These are phyloP conservation scores for Enteromius thamalakanensis DNA, from an alignment of 2,797 vertebrate genomes.

Conservation along the genomic window DNA sequence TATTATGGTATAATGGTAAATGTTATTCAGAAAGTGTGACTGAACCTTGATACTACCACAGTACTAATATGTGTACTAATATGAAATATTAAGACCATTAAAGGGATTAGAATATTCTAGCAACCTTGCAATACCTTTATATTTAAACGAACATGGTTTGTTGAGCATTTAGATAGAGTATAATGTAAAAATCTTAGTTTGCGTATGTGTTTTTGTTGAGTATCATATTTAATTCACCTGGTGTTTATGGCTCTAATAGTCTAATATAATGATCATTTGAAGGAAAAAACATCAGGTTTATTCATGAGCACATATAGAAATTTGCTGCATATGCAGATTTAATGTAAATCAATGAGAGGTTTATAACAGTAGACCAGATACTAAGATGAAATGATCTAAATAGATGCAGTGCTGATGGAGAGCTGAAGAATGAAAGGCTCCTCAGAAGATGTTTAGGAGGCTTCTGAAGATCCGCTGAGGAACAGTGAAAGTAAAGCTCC, in stretches of 20 bases:
- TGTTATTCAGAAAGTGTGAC: neutral
- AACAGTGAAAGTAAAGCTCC: neutral
- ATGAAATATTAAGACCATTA: too few relatives aligned
- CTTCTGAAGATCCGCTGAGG: too few relatives aligned
- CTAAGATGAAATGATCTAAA: neutral
- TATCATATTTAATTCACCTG: neutral
- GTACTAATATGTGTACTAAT: neutral
- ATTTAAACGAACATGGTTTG: neutral
- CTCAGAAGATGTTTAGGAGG: too few relatives aligned
- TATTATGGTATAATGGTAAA: neutral
- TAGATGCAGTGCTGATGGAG: too few relatives aligned
- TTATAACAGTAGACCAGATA: neutral
- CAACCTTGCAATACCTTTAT: neutral
- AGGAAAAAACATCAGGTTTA: neutral
- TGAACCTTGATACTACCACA: neutral
- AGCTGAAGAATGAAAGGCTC: too few relatives aligned
- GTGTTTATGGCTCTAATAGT: neutral
- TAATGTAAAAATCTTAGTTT: neutral
- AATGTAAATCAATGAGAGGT: neutral
- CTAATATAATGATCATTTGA: neutral
- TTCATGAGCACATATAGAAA: neutral
- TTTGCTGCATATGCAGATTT: neutral
- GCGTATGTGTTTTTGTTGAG: too few relatives aligned
- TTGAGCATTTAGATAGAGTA: neutral
- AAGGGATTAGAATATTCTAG: neutral